A percentile compares a stretch with the other conserved stretches of the same genome.
Evolutionary conservation across 2,797 vertebrate genomes (phyloP).

Genomic region (Rhincodon typus): DNA sequence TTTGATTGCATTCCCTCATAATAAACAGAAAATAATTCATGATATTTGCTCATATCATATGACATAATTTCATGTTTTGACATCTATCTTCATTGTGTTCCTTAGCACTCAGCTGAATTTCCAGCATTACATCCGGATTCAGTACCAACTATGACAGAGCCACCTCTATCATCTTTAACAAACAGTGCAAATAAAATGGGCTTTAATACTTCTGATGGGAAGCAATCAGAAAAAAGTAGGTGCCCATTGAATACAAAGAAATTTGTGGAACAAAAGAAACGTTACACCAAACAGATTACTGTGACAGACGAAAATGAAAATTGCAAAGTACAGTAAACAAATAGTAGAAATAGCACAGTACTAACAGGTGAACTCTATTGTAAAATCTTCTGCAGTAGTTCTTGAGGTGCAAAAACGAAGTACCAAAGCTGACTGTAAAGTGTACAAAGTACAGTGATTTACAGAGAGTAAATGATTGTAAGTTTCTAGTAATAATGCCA

Average conservation of each 20-base stretch:
- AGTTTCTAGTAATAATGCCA: neutral
- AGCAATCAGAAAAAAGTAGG: conserved; percentile 40
- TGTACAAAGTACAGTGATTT: neutral
- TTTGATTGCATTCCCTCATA: neutral
- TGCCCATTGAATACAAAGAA: conserved; percentile 41
- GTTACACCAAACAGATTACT: conserved; percentile 29
- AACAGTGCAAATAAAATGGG: conserved; percentile 45
- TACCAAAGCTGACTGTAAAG: neutral
- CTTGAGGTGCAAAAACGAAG: neutral
- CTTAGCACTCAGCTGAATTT: conserved; percentile 10
- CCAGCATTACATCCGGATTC: conserved; percentile 33
- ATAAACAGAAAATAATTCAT: conserved; percentile 27
- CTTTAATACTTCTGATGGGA: conserved; percentile 43
- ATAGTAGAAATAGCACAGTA: neutral
- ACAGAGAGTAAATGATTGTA: neutral
- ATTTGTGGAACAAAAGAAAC: conserved; percentile 49
- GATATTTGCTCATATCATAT: neutral
- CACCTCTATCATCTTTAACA: conserved; percentile 41
- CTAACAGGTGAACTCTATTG: neutral
- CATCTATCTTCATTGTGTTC: neutral
- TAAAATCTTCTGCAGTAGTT: neutral
- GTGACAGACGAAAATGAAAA: conserved; percentile 53
- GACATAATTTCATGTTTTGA: neutral
- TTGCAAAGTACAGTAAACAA: conserved; percentile 70
- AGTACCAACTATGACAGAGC: conserved; percentile 41